Base-by-base conservation (phyloP, 2,113 vertebrate species). In the Pachycephala philippinensis region DNA sequence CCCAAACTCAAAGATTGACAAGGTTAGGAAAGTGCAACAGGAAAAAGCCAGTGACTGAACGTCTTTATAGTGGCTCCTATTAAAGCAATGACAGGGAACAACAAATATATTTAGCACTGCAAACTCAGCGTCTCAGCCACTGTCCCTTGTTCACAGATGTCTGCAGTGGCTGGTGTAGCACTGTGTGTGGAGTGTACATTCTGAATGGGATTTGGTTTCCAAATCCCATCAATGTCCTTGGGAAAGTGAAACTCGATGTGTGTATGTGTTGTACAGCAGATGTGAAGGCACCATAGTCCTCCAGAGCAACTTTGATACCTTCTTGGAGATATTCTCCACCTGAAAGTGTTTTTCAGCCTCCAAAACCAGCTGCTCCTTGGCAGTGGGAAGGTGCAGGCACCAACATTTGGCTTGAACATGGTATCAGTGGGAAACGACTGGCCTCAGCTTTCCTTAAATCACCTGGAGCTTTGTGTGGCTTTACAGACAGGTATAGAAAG, bases 1-100 rank as follows among this genome's bases (percentile, higher is more conserved):
- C 72, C 90, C 71, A 63, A 81, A 79, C 70, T 72, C 78, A 42
- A 65, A 94, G 89, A 90, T 50, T 84, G 94, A 89, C 87, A 92
- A 87, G 87, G 91, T 96, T 88, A 93, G 88, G 56, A 31, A 88
- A 87, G 80, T 78, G 76, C 80, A 68, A 21, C 10, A 39, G 75
- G 39, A 72, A 89, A 68, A 89, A 86, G 45, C 27, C 88, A 10
- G 88, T 30, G 84, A 15, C 47, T 78, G 72, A 45, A 42, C 0
- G 1, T 70, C 84, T 90, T 87, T 70, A 49, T 56, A 68, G 60
- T 53, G 81, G 56, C 61, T 90, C 37, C 53, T 69, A 17, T 94
- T 79, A 82, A 88, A 69, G 49, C 56, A 69, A 35, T 69, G 60
- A 44, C 64, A 81, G 74, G 68, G 71, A 78, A 44, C 49, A 75